Conservation (phyloP, 1,140 invertebrate genomes). For the Helicorthomorpha holstii region DNA sequence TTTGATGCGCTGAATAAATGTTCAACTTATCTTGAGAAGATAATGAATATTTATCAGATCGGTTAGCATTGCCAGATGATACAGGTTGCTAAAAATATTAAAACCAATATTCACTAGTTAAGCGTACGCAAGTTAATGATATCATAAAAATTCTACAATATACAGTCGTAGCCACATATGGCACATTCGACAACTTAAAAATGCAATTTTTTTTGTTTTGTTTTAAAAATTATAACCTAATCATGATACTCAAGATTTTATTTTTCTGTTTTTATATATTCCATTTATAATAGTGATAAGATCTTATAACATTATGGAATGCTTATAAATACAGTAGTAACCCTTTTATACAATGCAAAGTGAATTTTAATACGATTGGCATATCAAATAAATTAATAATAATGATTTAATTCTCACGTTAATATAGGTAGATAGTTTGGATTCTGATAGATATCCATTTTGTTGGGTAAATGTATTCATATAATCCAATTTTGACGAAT, state of each 20-base stretch:
- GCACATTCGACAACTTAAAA: too few relatives aligned
- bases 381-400: conserved; percentile 8
- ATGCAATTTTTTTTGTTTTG: too few relatives aligned
- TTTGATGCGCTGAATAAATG: neutral
- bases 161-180: too few relatives aligned
- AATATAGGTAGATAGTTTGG: conserved; percentile 66
- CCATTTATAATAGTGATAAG: neutral
- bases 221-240: conserved; percentile 6
- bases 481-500: neutral
- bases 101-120: too few relatives aligned
- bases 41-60: neutral
- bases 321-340: neutral
- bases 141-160: too few relatives aligned
- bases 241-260: conserved; percentile 5
- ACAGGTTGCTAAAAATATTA: too few relatives aligned
- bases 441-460: conserved; percentile 63
- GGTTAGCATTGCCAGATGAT: neutral
- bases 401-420: conserved; percentile 14
- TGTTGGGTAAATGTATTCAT: conserved; percentile 25
- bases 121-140: too few relatives aligned
- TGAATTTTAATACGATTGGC: neutral
- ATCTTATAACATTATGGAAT: conserved; percentile 13
- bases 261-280: conserved; percentile 11
- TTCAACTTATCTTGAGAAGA: neutral
- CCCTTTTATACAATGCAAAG: conserved; percentile 1